A percentile compares a stretch with the other conserved stretches of the same genome.
These are phyloP conservation scores for Cervus canadensis DNA, from an alignment of 2,113 vertebrate species.

Conservation along the genomic window DNA sequence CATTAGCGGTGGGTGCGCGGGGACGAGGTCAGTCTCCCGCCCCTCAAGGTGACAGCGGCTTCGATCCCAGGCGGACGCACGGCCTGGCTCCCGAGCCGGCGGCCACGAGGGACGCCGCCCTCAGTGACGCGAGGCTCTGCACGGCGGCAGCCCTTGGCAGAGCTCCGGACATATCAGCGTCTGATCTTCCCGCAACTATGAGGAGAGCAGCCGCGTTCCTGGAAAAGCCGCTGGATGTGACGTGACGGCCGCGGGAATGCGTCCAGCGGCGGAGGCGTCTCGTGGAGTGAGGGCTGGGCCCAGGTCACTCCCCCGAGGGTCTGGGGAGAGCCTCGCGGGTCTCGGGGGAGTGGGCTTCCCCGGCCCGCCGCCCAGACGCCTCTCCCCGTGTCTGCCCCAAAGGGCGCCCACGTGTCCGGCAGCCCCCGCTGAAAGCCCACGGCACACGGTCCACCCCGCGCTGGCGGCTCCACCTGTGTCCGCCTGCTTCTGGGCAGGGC, in stretches of 20 bases:
- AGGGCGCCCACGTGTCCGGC: accelerated
- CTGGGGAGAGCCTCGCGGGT: background rate
- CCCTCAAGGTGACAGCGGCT: accelerated
- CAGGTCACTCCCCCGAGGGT: background rate
- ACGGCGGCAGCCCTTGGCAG: conserved; percentile 13
- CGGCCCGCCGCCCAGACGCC: accelerated
- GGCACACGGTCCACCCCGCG: accelerated
- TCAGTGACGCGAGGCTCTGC: accelerated
- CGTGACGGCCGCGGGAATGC: background rate
- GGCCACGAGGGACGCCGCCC: background rate
- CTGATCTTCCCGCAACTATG: background rate
- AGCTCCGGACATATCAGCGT: background rate
- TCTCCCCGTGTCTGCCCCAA: background rate
- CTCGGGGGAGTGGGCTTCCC: background rate
- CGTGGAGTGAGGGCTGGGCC: background rate
- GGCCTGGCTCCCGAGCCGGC: too few relatives aligned
- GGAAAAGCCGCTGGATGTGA: background rate
- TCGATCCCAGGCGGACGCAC: accelerated
- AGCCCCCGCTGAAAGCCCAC: background rate
- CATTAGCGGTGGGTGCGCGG: accelerated
- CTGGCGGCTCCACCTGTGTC: accelerated
- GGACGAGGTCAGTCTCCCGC: background rate
- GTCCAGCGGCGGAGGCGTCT: background rate
- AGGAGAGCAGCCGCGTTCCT: background rate
- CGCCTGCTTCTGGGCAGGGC: background rate